Evolutionary conservation across 1,140 invertebrate genomes (phyloP), one percentile per base, ranked within the genome.

Genomic region (Idris sp.): DNA sequence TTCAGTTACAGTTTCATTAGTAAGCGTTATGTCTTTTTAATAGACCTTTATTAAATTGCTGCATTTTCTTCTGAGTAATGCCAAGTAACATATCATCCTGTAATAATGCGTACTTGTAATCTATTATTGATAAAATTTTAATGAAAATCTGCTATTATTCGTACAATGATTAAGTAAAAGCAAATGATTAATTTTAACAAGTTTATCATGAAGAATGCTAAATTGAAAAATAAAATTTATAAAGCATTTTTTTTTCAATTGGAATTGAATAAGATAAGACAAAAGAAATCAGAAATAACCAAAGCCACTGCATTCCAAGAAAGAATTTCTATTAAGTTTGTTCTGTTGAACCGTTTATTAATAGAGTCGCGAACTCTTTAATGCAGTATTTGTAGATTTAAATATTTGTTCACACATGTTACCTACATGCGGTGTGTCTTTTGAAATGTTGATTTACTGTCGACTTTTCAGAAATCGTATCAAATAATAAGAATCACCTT

Each of bases 381-480:
- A 75, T 67, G 53, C 75, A 46, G 71, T 69, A 73, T 80, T 78
- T 61, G 67, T 76, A 54, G 56, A 72, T 76, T 71, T 64, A 59
- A 79, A 78, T 73, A 80, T 81, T 82, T 77, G 79, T 79, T 79
- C 81, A 77, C 81, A 82, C 75, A 51, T 82, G 81, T 81, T 77
- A 71, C 56, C 77, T 69, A 61, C 76, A 33, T 35, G 74, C 69
- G 62, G 68, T 65, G 31, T 64, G 51, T 65, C 69, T 80, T 80
- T 79, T 80, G 73, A 78, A 74, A 72, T 69, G 72, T 78, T 82
- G 79, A 80, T 82, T 80, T 80, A 80, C 68, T 48, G 62, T 46
- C 54, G 46, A 62, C 77, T 80, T 80, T 80, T 72, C 46, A 36
- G 79, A 80, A 80, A 71, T 80, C 72, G 51, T 56, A 44, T 74